A percentile compares a stretch with the other conserved stretches of the same genome.
phyloP scores from a whole-genome alignment of 2,888 invertebrate species.

The Pyrgus malvae region DNA sequence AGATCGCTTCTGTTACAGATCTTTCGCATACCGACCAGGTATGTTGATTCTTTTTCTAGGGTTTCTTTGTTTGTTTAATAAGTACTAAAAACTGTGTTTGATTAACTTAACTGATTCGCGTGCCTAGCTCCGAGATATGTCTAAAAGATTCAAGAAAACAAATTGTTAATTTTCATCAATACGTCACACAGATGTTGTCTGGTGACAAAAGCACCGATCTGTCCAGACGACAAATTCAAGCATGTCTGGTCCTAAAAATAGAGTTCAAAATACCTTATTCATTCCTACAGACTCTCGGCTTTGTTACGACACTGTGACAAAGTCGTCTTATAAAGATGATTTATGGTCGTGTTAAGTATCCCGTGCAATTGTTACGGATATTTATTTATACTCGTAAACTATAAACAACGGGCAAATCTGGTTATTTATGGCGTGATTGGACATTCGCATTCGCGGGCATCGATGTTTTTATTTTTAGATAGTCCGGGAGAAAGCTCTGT shows the following conservation, averaged over 20 bases:
- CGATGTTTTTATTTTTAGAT: conserved; percentile 49
- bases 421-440: conserved; percentile 78
- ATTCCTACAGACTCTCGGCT: conserved; percentile 42
- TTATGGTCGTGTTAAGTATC: conserved; percentile 77
- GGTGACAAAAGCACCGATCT: conserved; percentile 31
- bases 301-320: conserved; percentile 75
- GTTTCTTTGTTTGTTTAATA: too few relatives aligned
- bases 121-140: too few relatives aligned
- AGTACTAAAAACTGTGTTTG: too few relatives aligned
- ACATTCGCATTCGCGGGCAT: conserved; percentile 61
- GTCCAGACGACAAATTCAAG: conserved; percentile 27
- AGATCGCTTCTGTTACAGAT: too few relatives aligned
- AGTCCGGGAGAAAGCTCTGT: conserved; percentile 27
- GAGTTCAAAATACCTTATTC: conserved; percentile 51
- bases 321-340: conserved; percentile 79
- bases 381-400: conserved; percentile 78
- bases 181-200: conserved; percentile 38
- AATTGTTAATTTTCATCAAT: conserved; percentile 35
- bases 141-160: not conserved
- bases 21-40: too few relatives aligned
- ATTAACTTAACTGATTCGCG: too few relatives aligned
- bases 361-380: conserved; percentile 78
- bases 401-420: conserved; percentile 79
- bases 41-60: too few relatives aligned
- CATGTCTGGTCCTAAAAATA: conserved; percentile 37